These are phyloP conservation scores for Catostomus latipinnis DNA, from an alignment of 2,797 vertebrate genomes.

Conservation along the genomic window DNA sequence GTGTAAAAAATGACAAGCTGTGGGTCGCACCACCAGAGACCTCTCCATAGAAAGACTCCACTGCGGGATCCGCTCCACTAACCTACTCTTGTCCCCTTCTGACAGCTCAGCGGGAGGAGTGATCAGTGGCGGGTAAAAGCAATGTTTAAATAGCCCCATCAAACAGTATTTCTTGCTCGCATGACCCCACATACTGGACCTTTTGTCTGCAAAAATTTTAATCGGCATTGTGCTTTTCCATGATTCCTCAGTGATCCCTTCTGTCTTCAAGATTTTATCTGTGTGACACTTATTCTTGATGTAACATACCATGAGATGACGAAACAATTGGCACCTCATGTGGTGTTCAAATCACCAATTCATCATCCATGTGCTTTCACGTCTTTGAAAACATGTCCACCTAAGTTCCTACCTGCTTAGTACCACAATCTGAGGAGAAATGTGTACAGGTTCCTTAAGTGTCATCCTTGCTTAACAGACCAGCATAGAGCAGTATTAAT, in stretches of 20 bases:
- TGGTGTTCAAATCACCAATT: conserved; percentile 26
- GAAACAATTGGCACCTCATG: conserved; percentile 17
- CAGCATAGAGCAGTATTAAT: background rate
- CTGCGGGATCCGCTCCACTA: conserved; percentile 18
- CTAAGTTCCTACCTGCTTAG: background rate
- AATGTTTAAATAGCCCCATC: conserved; percentile 48
- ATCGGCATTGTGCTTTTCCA: conserved; percentile 15
- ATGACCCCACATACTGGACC: background rate
- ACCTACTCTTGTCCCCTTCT: conserved; percentile 27
- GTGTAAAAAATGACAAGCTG: conserved; percentile 58
- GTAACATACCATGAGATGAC: conserved; percentile 1
- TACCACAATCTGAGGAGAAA: background rate
- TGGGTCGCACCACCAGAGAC: conserved; percentile 44
- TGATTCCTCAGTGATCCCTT: conserved; percentile 11
- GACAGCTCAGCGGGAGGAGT: conserved; percentile 27
- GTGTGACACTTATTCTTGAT: background rate
- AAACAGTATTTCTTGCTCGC: conserved; percentile 4
- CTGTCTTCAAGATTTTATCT: conserved; percentile 27
- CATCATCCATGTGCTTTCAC: conserved; percentile 3
- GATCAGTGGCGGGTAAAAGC: conserved; percentile 44
- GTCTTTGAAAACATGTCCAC: background rate
- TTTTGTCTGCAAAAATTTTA: conserved; percentile 36
- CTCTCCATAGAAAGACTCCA: conserved; percentile 48
- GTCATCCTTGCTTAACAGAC: background rate
- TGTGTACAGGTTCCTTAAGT: background rate